Percentiles rank a stretch among this genome's conserved stretches.
phyloP scores from a whole-genome alignment of 2,797 vertebrate genomes.

The Sebastes cheni region DNA sequence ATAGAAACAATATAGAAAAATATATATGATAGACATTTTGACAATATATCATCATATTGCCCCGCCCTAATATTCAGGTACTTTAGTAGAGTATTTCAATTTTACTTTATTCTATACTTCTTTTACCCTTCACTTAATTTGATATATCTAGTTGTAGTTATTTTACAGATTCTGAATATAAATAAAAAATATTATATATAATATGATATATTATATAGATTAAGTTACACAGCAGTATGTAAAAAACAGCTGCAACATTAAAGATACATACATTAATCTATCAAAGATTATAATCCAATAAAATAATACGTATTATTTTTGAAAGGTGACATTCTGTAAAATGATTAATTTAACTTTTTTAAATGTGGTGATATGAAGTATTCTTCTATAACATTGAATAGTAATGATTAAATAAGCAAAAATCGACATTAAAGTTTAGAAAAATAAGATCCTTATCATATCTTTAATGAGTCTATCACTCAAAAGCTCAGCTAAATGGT shows the following conservation, averaged over 20 bases:
- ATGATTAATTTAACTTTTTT: fast-evolving
- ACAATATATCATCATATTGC: too few species aligned
- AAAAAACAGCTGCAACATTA: neutral
- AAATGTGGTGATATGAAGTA: neutral
- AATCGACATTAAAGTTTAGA: neutral
- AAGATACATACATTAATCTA: neutral
- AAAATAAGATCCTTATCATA: neutral
- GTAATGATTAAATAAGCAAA: neutral
- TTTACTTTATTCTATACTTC: too few species aligned
- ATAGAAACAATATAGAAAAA: too few species aligned
- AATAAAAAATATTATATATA: too few species aligned
- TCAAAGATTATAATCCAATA: neutral
- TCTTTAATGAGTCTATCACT: neutral
- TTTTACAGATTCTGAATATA: neutral
- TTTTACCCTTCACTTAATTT: too few species aligned
- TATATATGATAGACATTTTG: too few species aligned
- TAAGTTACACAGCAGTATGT: too few species aligned
- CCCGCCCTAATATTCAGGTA: too few species aligned
- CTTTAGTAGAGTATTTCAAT: too few species aligned
- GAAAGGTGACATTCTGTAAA: neutral
- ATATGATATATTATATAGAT: neutral
- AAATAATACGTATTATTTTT: neutral
- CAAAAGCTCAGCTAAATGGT: neutral
- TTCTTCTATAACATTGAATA: neutral
- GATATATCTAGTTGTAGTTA: neutral